Base-by-base conservation (phyloP, 2,113 vertebrate genomes). In the Orycteropus afer region DNA sequence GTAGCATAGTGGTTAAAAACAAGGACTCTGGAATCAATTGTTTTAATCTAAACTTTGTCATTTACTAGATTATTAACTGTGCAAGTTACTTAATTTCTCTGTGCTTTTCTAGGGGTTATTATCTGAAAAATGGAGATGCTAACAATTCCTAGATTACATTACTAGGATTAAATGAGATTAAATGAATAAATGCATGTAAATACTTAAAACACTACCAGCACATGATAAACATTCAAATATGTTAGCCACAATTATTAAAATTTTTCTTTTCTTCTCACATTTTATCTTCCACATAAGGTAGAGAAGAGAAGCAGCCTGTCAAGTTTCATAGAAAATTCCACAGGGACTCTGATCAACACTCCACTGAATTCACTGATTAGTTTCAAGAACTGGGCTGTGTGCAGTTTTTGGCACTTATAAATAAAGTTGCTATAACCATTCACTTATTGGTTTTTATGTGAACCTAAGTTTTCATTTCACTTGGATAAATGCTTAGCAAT, bases 301-400 rank as follows among this genome's bases (percentile, higher is more conserved):
- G 85, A 76, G 25, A 96, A 77, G 85, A 76, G 25, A 96, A 89
- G 69, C 57, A 92, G 49, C 27, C 51, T 92, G 42, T 29, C 25
- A 78, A 61, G 5, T 77, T 81, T 77, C 22, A 89, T 76, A 25
- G 40, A 77, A 77, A 86, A 86, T 82, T 45, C 80, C 25, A 79
- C 49, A 69, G 14, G 15, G 29, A 77, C 20, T 91, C 76, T 80
- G 27, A 37, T 8, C 55, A 34, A 53, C 71, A 76, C n/a, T 81
- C 37, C 45, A 65, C 27, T 51, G 17, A 89, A 63, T 17, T 32
- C 53, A 45, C 0, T 74, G 55, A 14, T 71, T 34, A 80, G 37
- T 76, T 89, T 22, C 32, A 89, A 47, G 59, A 78, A 91, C 63
- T 65, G 11, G 32, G 32, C 32, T 65, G 32, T 34, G 34, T 34